Evolutionary conservation across 2,113 vertebrate species (phyloP).

Genomic region (Menidia beryllina): DNA sequence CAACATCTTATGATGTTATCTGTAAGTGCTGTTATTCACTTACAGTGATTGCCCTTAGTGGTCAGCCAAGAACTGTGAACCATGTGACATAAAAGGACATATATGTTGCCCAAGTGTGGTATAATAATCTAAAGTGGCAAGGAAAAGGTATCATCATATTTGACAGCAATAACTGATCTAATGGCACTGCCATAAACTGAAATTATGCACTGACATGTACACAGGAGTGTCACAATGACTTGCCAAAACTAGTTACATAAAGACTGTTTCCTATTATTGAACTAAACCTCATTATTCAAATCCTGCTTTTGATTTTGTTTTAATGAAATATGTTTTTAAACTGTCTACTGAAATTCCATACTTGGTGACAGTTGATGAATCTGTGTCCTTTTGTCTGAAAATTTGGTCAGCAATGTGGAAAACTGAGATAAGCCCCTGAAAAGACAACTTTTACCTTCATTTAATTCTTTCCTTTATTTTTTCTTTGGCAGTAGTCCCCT

Average conservation of each 20-base stretch:
- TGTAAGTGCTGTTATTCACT: conserved; percentile 4
- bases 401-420: conserved; percentile 26
- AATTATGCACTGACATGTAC: too few species aligned
- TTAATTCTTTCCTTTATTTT: conserved; percentile 29
- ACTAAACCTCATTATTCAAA: too few species aligned
- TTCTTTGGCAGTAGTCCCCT: conserved; percentile 8
- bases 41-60: conserved; percentile 16
- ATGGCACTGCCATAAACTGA: too few species aligned
- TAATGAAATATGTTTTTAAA: not conserved
- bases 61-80: conserved; percentile 25
- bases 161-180: too few species aligned
- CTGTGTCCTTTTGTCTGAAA: conserved; percentile 21
- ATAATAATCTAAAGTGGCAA: conserved; percentile 14
- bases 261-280: too few species aligned
- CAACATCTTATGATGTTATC: conserved; percentile 15
- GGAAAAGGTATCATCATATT: not conserved
- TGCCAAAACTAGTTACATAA: too few species aligned
- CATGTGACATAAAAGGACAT: conserved; percentile 11
- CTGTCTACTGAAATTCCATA: conserved; percentile 7
- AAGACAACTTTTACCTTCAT: conserved; percentile 43
- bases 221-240: too few species aligned
- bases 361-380: conserved; percentile 45
- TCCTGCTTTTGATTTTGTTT: not conserved
- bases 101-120: not conserved
- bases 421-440: conserved; percentile 52